Base-by-base conservation (phyloP, 2,888 invertebrate genomes). In the Caenorhabditis doughertyi region DNA sequence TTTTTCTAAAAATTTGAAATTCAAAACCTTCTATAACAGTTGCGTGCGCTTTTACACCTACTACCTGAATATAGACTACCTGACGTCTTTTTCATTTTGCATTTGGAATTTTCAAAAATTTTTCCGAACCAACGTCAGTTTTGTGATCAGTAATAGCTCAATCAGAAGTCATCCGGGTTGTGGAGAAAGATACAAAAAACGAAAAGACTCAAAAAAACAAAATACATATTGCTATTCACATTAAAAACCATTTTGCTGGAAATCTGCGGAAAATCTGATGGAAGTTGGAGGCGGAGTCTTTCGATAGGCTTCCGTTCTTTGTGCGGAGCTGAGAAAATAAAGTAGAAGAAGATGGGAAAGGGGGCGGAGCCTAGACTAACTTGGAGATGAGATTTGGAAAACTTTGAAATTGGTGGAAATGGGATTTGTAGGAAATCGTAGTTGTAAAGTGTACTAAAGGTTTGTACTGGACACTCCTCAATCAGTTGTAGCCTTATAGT, bases 361-460 rank as follows among this genome's bases (percentile, higher is more conserved):
- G 29, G 64, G 65, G 65, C 51, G 65, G 65, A 13, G 65, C 51
- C 7, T 49, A 32, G n/a, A 23, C 21, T 18, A 11, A 42, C 16
- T 42, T 23, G 9, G 35, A 47, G 18, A 47, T 32, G 32, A 44
- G 3, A 44, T 47, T n/a, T 47, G 47, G n/a, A 47, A 21, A 47
- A n/a, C n/a, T n/a, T n/a, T n/a, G n/a, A n/a, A n/a, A n/a, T n/a
- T n/a, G 39, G 39, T 9, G 13, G 39, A 13, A 39, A 16, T 3
- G 9, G 11, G 39, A 39, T 39, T 4, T 9, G 11, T 3, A 39
- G 9, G 11, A 16, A 39, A 11, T 13, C 13, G 39, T 13, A 39
- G 39, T 3, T 9, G 39, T 4, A 32, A 32, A n/a, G n/a, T n/a
- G n/a, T n/a, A n/a, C n/a, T n/a, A n/a, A n/a, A n/a, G n/a, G n/a